Base-by-base conservation (phyloP, 2,797 vertebrate genomes). In the Odontamblyopus rebecca region DNA sequence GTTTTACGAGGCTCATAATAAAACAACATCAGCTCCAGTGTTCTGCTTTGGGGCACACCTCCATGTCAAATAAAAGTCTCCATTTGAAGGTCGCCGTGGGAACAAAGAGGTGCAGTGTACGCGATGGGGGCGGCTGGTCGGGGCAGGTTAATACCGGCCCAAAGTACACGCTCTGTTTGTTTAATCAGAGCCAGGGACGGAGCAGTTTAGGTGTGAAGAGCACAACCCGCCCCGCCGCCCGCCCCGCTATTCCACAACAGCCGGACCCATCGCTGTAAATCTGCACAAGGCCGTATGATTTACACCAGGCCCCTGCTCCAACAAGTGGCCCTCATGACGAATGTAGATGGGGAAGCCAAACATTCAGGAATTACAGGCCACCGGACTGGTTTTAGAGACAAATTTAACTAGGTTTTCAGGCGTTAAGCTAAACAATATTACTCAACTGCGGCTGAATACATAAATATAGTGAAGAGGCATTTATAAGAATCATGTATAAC, bases 11-110 rank as follows among this genome's bases (percentile, higher is more conserved):
- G 27, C 67, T 77, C 71, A 61, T 84, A 86, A 88, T 90, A 76
- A 71, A 81, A 70, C 77, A 53, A 80, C 80, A 86, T 86, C 82
- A 75, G 81, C 80, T 86, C 74, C 81, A 68, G 66, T 82, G 69
- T 70, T 71, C 71, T 72, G 73, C 79, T 67, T 76, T 26, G 8
- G 85, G 79, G 76, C 79, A 54, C 86, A 82, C 82, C 83, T 87
- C 65, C 50, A 68, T 85, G 85, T 89, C 85, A 88, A 86, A 89
- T 90, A 89, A 89, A 89, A 89, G 82, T 81, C 88, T 85, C 82
- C 73, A 77, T 63, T 82, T 86, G 80, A 86, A 90, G 89, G 87
- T 90, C 79, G 64, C 76, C 44, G 51, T 29, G 73, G 83, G 85
- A 90, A 90, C 88, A 90, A 91, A 88, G 88, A 76, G 71, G 74